Conservation (phyloP, 1,140 invertebrate species). For the Gonatopus flavifemur region DNA sequence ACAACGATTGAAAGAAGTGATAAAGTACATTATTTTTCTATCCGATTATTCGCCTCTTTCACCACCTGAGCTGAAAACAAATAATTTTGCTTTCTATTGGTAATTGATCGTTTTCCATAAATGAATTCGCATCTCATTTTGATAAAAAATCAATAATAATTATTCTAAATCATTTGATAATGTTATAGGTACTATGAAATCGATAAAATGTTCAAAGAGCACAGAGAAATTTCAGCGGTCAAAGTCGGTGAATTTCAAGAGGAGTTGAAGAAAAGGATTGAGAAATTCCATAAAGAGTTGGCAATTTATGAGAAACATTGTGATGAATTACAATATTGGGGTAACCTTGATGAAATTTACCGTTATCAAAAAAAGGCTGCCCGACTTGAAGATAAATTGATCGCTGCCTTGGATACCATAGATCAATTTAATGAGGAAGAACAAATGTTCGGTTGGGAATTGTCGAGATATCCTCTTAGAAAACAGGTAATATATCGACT, state of each 20-base stretch:
- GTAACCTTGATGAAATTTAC: slow-evolving; percentile 82
- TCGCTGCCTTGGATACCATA: slow-evolving; percentile 76
- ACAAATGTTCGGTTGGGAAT: slow-evolving; percentile 83
- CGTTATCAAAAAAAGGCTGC: slow-evolving; percentile 83
- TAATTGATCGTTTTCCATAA: slow-evolving; percentile 14
- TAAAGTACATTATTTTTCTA: slow-evolving; percentile 73
- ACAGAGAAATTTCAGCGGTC: slow-evolving; percentile 74
- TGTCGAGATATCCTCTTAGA: slow-evolving; percentile 85
- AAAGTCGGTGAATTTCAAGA: slow-evolving; percentile 89
- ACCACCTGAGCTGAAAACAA: slow-evolving; percentile 82
- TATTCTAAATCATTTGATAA: background rate
- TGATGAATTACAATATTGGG: slow-evolving; percentile 85
- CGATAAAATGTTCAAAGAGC: slow-evolving; percentile 78
- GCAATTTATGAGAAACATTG: slow-evolving; percentile 78
- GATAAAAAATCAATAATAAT: background rate
- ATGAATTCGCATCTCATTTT: background rate
- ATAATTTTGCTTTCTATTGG: slow-evolving; percentile 86
- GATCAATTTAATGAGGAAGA: slow-evolving; percentile 93
- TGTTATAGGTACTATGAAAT: slow-evolving; percentile 67
- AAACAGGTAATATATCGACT: slow-evolving; percentile 57
- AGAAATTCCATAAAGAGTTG: slow-evolving; percentile 79
- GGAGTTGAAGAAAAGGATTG: slow-evolving; percentile 68
- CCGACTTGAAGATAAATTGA: slow-evolving; percentile 68
- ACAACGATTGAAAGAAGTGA: slow-evolving; percentile 68
- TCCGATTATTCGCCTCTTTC: slow-evolving; percentile 79